These are phyloP conservation scores for Onychomys leucogaster DNA, from an alignment of 2,797 vertebrate genomes.

Conservation along the genomic window DNA sequence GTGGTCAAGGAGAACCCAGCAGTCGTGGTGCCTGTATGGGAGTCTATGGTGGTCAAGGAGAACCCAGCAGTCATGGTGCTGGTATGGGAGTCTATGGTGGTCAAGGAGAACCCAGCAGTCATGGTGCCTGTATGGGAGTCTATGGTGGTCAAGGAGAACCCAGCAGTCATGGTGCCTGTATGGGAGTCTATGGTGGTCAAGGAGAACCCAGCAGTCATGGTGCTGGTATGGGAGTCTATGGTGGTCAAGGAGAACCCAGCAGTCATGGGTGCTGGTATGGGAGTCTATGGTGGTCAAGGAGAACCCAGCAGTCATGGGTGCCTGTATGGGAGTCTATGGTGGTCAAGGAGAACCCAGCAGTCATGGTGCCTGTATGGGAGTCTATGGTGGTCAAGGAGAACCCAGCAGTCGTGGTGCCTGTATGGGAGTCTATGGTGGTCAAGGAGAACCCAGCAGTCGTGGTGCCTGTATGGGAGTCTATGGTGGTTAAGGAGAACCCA, in stretches of 20 bases:
- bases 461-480: background rate
- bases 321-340: background rate
- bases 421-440: background rate
- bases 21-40: background rate
- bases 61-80: background rate
- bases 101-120: background rate
- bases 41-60: background rate
- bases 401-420: background rate
- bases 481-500: background rate
- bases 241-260: background rate
- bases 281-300: background rate
- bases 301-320: background rate
- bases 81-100: background rate
- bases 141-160: background rate
- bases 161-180: background rate
- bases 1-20: background rate
- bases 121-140: background rate
- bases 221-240: background rate
- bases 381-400: background rate
- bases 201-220: background rate
- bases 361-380: background rate
- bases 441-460: background rate
- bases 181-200: background rate
- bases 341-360: background rate
- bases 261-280: background rate